Evolutionary conservation across 2,888 invertebrate genomes (phyloP), one percentile per base, ranked within the genome.

Genomic region (Noctua janthe): DNA sequence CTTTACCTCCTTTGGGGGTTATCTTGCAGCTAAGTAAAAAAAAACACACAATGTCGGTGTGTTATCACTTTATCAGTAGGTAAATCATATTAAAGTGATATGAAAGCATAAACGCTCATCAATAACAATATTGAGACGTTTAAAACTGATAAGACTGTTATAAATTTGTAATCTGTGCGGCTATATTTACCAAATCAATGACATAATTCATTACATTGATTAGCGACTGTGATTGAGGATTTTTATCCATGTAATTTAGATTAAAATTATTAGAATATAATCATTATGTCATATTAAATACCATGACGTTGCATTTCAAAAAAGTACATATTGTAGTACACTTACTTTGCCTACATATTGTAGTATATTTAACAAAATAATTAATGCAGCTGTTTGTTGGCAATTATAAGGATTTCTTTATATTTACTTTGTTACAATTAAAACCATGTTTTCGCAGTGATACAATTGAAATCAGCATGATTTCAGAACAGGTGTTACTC

Each of bases 41-140:
- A 81, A 73, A 47, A 29, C 29, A 80, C 56, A 64, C 47, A 56
- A 70, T 66, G n/a, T 62, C 51, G 35, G 39, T 74, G 43, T 74
- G 67, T 70, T 80, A 86, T 87, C 82, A 75, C 76, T 81, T 70
- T 83, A 86, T 87, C 84, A 75, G 78, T 81, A 75, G 49, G 77
- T 81, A 82, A 67, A 78, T 43, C 78, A 75, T 79, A 82, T 81
- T 78, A 82, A 78, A 80, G 70, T 73, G 78, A 84, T 83, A 79
- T 71, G 71, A 72, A 78, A 72, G 62, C 73, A 83, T 71, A 62
- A 56, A 74, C 54, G 74, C 80, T 78, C 39, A 87, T 87, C 81
- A 84, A 87, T 84, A 76, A 78, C 73, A 74, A 81, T 76, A 74
- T 80, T 73, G 80, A 72, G 71, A 78, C 78, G 56, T 64, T 82